phyloP scores from a whole-genome alignment of 2,797 vertebrate genomes.

The Melanogrammus aeglefinus region DNA sequence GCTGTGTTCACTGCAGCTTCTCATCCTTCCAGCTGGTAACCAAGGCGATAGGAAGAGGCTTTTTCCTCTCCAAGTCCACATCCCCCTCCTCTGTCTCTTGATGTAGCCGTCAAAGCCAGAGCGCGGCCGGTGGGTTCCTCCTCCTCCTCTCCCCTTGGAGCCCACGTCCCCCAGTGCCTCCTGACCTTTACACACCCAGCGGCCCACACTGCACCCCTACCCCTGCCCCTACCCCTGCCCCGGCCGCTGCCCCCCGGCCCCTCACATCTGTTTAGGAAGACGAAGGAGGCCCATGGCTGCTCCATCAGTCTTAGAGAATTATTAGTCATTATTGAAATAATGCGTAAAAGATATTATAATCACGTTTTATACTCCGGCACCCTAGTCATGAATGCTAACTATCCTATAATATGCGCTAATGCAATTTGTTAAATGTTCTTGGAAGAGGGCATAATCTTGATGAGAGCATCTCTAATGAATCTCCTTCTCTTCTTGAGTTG shows the following conservation, averaged over 20 bases:
- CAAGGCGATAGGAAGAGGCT: constrained; percentile 41
- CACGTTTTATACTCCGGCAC: neutral
- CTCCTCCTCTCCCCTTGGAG: constrained; percentile 34
- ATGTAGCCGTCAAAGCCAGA: constrained; percentile 56
- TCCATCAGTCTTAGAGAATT: neutral
- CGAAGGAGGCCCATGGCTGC: neutral
- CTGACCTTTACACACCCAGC: constrained; percentile 66
- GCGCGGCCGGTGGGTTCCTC: constrained; percentile 39
- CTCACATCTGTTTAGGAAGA: neutral
- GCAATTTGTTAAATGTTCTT: neutral
- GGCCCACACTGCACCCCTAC: neutral
- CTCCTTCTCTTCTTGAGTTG: neutral
- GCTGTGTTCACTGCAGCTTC: neutral
- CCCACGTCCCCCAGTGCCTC: constrained; percentile 39
- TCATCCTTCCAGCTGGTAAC: constrained; percentile 16
- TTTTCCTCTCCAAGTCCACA: constrained; percentile 21
- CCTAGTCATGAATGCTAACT: neutral
- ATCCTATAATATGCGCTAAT: neutral
- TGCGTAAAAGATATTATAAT: neutral
- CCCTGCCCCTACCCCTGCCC: neutral
- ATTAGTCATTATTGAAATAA: neutral
- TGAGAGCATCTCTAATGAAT: neutral
- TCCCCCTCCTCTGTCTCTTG: constrained; percentile 45
- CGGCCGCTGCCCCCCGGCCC: neutral
- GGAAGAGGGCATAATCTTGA: neutral